A percentile compares a stretch with the other conserved stretches of the same genome.
Conservation (phyloP, 2,797 vertebrate species). For the Centroberyx gerrardi region DNA sequence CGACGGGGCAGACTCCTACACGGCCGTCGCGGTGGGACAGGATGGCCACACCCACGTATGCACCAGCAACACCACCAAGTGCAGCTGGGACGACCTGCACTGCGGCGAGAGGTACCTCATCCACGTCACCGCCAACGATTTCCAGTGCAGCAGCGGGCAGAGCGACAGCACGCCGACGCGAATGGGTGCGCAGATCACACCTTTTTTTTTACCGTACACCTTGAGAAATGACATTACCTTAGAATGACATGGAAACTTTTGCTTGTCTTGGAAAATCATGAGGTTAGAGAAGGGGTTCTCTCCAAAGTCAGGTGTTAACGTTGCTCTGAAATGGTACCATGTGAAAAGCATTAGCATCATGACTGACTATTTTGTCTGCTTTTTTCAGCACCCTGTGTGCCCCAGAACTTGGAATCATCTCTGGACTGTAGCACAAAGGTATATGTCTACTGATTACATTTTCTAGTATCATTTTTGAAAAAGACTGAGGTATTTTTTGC, state of each 20-base stretch:
- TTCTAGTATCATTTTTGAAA: no score
- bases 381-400: slow-evolving; percentile 82
- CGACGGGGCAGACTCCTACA: slow-evolving; percentile 81
- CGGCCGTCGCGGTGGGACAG: slow-evolving; percentile 75
- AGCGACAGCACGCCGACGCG: slow-evolving; percentile 79
- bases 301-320: no score
- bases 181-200: slow-evolving; percentile 74
- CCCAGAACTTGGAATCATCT: slow-evolving; percentile 71
- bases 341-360: not conserved
- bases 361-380: slow-evolving; percentile 3
- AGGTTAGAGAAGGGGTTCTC: no score
- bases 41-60: slow-evolving; percentile 72
- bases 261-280: no score
- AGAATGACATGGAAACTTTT: not conserved
- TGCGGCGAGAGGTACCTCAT: slow-evolving; percentile 84
- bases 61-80: slow-evolving; percentile 71
- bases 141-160: slow-evolving; percentile 76
- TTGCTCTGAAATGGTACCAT: not conserved
- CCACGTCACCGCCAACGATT: slow-evolving; percentile 72
- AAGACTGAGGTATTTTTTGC: no score
- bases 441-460: not conserved
- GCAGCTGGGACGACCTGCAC: slow-evolving; percentile 80
- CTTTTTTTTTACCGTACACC: not conserved
- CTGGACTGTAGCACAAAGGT: slow-evolving; percentile 81
- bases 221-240: not conserved